A percentile compares a stretch with the other conserved stretches of the same genome.
phyloP scores from a whole-genome alignment of 2,797 vertebrate genomes.

The Chelon auratus region DNA sequence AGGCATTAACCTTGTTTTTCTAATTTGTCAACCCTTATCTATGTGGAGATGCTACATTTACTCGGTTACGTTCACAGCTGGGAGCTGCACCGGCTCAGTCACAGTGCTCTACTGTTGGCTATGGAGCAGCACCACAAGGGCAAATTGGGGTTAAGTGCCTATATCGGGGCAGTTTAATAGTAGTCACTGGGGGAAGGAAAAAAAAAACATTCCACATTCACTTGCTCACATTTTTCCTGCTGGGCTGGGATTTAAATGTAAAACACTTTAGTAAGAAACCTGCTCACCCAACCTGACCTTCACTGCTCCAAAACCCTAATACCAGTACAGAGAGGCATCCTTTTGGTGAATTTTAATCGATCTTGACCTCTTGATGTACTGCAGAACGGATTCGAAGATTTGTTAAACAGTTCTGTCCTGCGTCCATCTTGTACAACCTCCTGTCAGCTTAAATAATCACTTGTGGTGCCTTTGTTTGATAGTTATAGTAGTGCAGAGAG shows the following conservation, averaged over 20 bases:
- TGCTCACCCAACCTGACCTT: not conserved
- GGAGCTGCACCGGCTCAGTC: constrained; percentile 36
- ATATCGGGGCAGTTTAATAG: constrained; percentile 46
- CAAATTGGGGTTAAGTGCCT: constrained; percentile 60
- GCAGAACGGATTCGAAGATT: not conserved
- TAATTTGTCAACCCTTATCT: constrained; percentile 39
- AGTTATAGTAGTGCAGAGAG: too few species aligned
- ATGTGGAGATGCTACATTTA: constrained; percentile 22
- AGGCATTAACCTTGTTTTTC: constrained; percentile 50
- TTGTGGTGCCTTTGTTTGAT: too few species aligned
- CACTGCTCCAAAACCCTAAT: not conserved
- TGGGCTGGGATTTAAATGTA: constrained; percentile 27
- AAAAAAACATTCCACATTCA: constrained; percentile 31
- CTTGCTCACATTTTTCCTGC: constrained; percentile 24
- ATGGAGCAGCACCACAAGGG: constrained; percentile 37
- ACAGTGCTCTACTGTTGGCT: constrained; percentile 33
- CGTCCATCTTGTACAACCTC: too few species aligned
- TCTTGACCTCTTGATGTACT: not conserved
- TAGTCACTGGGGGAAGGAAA: constrained; percentile 13
- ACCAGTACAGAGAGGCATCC: not conserved
- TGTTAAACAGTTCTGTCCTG: too few species aligned
- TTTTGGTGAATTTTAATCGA: too few species aligned
- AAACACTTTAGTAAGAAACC: constrained; percentile 19
- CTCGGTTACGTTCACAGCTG: constrained; percentile 47
- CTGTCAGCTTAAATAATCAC: too few species aligned